Base-by-base conservation (phyloP, 2,113 vertebrate species). In the Cichladusa arquata region DNA sequence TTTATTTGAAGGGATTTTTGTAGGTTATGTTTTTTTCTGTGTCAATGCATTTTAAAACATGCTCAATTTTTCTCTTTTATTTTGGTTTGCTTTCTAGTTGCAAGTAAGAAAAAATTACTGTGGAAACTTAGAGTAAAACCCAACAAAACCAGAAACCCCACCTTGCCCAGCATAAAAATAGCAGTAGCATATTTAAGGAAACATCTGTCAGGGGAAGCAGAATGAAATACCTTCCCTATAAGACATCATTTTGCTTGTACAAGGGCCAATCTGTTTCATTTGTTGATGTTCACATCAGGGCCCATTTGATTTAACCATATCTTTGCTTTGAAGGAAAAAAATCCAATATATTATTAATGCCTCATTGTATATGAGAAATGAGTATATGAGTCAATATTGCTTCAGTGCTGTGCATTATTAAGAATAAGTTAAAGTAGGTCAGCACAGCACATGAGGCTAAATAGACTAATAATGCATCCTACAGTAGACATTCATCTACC, bases 361-460 rank as follows among this genome's bases (percentile, higher is more conserved):
- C 64, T 90, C 48, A 51, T 71, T 77, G 61, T 88, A 61, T 53
- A 85, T 82, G 80, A 95, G 93, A 96, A 72, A 85, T 81, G 90
- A 74, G 9, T 56, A 36, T 71, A 76, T 50, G 82, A 96, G 86
- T 97, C 96, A 96, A 97, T 93, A 93, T 86, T 91, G 60, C 78
- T 92, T 56, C 71, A 74, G 67, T 44, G 70, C 10, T 51, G 91
- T 94, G 74, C 95, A 93, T 97, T 97, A 96, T 94, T 83, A 96
- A 92, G 74, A 90, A 65, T 61, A 91, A 97, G 90, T 95, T 97
- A 94, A 97, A 97, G 93, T 95, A 95, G 92, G 96, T 97, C 97
- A 97, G 80, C 80, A 72, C 87, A 96, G 80, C 91, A 81, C 80
- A 88, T 33, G 51, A 71, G 91, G 78, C 95, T 96, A 90, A 96